Conservation (phyloP, 2,888 invertebrate species). For the Ariolimax columbianus region DNA sequence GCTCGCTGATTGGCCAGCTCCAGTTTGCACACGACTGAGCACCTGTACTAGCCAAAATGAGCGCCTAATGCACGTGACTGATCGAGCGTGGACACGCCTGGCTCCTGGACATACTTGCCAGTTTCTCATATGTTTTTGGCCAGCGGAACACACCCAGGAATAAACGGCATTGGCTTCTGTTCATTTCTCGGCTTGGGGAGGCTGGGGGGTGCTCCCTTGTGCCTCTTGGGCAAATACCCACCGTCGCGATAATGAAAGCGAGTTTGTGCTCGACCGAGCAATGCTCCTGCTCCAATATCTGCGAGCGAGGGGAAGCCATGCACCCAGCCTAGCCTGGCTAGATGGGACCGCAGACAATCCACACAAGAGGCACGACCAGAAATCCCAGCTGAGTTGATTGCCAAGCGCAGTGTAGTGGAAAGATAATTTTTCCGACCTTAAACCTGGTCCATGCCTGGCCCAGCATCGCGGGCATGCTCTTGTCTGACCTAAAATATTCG, state of each 20-base stretch:
- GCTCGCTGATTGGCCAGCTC: conserved; percentile 34
- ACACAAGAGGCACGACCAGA: conserved; percentile 17
- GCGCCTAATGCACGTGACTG: conserved; percentile 30
- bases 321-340: background rate
- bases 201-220: background rate
- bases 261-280: conserved; percentile 41
- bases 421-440: conserved; percentile 47
- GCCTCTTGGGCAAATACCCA: conserved; percentile 46
- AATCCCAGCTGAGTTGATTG: conserved; percentile 44
- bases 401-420: conserved; percentile 43
- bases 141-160: conserved; percentile 17
- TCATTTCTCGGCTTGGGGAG: conserved; percentile 36
- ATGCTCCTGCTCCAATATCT: conserved; percentile 33
- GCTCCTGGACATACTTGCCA: conserved; percentile 14
- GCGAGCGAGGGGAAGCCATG: conserved; percentile 19
- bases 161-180: conserved; percentile 5
- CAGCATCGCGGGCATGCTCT: background rate
- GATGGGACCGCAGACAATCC: conserved; percentile 28
- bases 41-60: conserved; percentile 38
- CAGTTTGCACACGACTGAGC: conserved; percentile 32
- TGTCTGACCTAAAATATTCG: conserved; percentile 7
- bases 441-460: background rate
- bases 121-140: conserved; percentile 32
- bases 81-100: background rate
- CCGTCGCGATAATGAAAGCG: conserved; percentile 46